phyloP scores from a whole-genome alignment of 2,888 invertebrate genomes.

The Isoperla grammatica region DNA sequence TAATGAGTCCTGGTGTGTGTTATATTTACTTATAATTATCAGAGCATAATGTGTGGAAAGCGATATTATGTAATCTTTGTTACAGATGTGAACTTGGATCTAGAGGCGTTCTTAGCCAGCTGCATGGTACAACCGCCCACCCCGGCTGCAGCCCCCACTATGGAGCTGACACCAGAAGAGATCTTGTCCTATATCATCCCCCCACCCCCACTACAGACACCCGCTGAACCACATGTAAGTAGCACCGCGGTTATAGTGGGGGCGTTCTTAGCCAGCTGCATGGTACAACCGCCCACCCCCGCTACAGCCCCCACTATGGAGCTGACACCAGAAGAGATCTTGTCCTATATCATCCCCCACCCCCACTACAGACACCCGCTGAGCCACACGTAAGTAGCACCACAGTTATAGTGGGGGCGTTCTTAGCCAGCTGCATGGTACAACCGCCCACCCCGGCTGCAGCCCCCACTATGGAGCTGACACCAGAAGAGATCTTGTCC shows the following conservation, averaged over 20 bases:
- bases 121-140: constrained; percentile 78
- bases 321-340: constrained; percentile 74
- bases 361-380: constrained; percentile 44
- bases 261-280: constrained; percentile 75
- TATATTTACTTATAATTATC: too few species aligned
- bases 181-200: constrained; percentile 82
- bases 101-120: constrained; percentile 79
- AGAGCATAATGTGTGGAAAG: too few species aligned
- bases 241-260: constrained; percentile 57
- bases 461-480: constrained; percentile 64
- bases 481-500: constrained; percentile 77
- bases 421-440: constrained; percentile 75
- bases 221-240: not conserved
- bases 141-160: constrained; percentile 58
- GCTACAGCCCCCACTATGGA: constrained; percentile 62
- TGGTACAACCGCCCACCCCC: constrained; percentile 74
- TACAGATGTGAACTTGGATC: constrained; percentile 51
- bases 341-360: constrained; percentile 78
- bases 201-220: constrained; percentile 53
- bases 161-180: constrained; percentile 74
- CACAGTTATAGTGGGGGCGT: constrained; percentile 73
- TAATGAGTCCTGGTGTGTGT: too few species aligned
- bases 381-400: not conserved
- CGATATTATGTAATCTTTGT: too few species aligned
- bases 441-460: constrained; percentile 70